phyloP scores from a whole-genome alignment of 2,113 vertebrate species.

The Epinephelus cyanopodus region DNA sequence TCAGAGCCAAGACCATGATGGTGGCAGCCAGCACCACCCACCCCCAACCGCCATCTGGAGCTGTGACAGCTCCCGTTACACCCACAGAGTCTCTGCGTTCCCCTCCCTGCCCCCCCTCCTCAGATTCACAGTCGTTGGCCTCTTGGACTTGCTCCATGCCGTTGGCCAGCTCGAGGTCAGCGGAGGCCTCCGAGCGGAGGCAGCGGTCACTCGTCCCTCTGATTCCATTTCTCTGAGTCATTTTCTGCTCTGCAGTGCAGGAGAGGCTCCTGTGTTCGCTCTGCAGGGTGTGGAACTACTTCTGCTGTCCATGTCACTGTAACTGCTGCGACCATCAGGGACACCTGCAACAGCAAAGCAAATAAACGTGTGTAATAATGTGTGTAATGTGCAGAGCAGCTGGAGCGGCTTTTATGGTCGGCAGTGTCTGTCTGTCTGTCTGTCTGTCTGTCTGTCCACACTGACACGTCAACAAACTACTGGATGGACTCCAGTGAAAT shows the following conservation, averaged over 20 bases:
- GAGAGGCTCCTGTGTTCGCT: slow-evolving; percentile 33
- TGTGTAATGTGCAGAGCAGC: too few species aligned
- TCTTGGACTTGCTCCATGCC: slow-evolving; percentile 37
- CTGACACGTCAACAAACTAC: too few species aligned
- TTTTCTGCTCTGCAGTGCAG: slow-evolving; percentile 44
- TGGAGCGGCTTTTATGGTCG: too few species aligned
- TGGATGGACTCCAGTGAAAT: too few species aligned
- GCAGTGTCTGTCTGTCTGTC: too few species aligned
- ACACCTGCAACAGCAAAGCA: slow-evolving; percentile 18
- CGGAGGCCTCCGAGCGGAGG: slow-evolving; percentile 32
- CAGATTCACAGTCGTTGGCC: slow-evolving; percentile 43
- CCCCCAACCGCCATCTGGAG: slow-evolving; percentile 89
- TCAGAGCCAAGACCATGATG: slow-evolving; percentile 88
- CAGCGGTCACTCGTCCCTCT: slow-evolving; percentile 39
- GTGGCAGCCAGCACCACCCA: slow-evolving; percentile 91
- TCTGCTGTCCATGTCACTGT: slow-evolving; percentile 64
- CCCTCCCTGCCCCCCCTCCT: slow-evolving; percentile 38
- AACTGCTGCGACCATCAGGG: slow-evolving; percentile 11
- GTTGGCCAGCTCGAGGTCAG: slow-evolving; percentile 19
- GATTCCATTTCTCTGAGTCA: slow-evolving; percentile 75
- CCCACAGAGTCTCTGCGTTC: background rate
- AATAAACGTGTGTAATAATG: background rate
- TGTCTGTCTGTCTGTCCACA: too few species aligned
- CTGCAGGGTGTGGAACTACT: slow-evolving; percentile 31
- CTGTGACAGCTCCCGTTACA: slow-evolving; percentile 28